phyloP scores from a whole-genome alignment of 2,888 invertebrate genomes.

The Linyphia triangularis region DNA sequence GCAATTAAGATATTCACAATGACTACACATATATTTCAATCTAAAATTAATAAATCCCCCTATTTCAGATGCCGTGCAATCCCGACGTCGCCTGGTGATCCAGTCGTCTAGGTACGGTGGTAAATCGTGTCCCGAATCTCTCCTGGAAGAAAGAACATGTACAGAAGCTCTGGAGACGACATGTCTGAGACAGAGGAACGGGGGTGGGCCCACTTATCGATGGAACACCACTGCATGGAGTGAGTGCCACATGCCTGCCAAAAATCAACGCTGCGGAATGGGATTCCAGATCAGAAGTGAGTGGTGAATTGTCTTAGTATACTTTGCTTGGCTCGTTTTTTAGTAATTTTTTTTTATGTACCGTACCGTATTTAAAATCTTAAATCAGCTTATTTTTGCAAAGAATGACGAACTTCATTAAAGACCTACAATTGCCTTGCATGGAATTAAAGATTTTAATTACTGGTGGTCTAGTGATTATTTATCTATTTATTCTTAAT shows the following conservation, averaged over 20 bases:
- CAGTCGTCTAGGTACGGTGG: slow-evolving; percentile 83
- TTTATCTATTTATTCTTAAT: no score
- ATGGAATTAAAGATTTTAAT: no score
- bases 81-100: slow-evolving; percentile 81
- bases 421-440: no score
- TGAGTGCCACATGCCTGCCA: slow-evolving; percentile 32
- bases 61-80: slow-evolving; percentile 34
- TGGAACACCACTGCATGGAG: slow-evolving; percentile 62
- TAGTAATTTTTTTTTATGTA: no score
- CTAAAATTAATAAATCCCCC: background rate
- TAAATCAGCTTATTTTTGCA: no score
- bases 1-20: no score
- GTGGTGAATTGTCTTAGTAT: background rate
- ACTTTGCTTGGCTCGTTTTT: no score
- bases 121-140: slow-evolving; percentile 79
- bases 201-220: background rate
- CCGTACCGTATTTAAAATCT: no score
- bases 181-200: background rate
- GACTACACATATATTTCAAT: no score
- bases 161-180: background rate
- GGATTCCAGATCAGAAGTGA: slow-evolving; percentile 70
- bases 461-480: no score
- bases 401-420: no score
- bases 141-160: slow-evolving; percentile 61
- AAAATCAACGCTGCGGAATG: slow-evolving; percentile 56